Conservation (phyloP, 2,888 invertebrate genomes). For the Aethes cnicana region DNA sequence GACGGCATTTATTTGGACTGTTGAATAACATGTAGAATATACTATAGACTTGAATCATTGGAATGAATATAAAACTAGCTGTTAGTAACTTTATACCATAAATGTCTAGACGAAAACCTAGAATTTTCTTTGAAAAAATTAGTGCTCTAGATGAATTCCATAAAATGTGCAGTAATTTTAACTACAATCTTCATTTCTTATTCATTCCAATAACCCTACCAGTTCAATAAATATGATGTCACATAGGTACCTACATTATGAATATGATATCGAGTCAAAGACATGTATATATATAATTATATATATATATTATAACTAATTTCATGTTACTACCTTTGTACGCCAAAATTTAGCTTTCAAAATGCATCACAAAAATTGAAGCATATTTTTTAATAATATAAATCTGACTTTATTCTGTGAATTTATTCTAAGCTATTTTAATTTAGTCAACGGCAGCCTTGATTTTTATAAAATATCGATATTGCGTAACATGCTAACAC, state of each 20-base stretch:
- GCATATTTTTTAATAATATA: constrained; percentile 24
- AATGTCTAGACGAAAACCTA: constrained; percentile 8
- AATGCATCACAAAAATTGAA: constrained; percentile 29
- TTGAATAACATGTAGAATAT: constrained; percentile 17
- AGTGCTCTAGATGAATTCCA: constrained; percentile 18
- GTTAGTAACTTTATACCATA: constrained; percentile 26
- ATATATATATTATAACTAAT: constrained; percentile 4
- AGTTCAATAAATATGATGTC: neutral
- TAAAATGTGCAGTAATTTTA: constrained; percentile 21
- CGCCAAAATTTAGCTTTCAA: constrained; percentile 16
- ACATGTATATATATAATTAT: too few species aligned
- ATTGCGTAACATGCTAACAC: constrained; percentile 49
- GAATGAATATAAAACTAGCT: constrained; percentile 11
- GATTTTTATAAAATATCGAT: constrained; percentile 47
- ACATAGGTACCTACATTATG: too few species aligned
- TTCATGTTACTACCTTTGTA: constrained; percentile 25
- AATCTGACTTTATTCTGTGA: constrained; percentile 33
- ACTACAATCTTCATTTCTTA: constrained; percentile 7
- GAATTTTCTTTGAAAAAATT: constrained; percentile 10
- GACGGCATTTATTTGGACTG: constrained; percentile 43
- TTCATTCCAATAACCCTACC: constrained; percentile 15
- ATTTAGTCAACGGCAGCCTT: constrained; percentile 61
- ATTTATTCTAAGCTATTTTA: constrained; percentile 44
- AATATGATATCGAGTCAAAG: too few species aligned
- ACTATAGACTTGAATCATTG: constrained; percentile 4